phyloP scores from a whole-genome alignment of 2,888 invertebrate species.

The Argynnis bischoffii region DNA sequence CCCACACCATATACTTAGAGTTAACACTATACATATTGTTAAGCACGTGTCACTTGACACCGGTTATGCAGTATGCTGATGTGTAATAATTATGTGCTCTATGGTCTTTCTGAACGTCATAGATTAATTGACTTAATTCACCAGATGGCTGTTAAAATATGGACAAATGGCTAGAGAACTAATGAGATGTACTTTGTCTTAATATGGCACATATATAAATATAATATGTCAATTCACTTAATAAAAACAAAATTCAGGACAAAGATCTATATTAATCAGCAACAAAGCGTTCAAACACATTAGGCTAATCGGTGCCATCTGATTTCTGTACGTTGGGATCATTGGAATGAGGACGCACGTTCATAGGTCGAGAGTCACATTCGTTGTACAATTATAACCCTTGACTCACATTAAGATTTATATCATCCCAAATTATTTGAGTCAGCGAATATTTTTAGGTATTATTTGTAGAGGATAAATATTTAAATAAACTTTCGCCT shows the following conservation, averaged over 20 bases:
- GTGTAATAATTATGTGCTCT: not conserved
- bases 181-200: not conserved
- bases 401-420: slow-evolving; percentile 29
- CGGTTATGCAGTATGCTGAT: not conserved
- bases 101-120: not conserved
- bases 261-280: not conserved
- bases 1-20: too few relatives aligned
- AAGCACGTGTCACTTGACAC: not conserved
- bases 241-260: not conserved
- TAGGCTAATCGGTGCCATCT: slow-evolving; percentile 31
- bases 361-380: slow-evolving; percentile 31
- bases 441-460: not conserved
- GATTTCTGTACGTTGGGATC: slow-evolving; percentile 30
- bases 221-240: not conserved
- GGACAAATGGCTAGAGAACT: not conserved
- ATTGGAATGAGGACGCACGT: slow-evolving; percentile 28
- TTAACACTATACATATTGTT: not conserved
- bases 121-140: not conserved
- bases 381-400: slow-evolving; percentile 19
- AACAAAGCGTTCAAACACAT: slow-evolving; percentile 20
- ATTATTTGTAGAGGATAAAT: too few relatives aligned
- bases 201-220: not conserved
- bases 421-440: slow-evolving; percentile 12
- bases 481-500: too few relatives aligned
- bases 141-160: not conserved